These are phyloP conservation scores for Bovichtus variegatus DNA, from an alignment of 2,797 vertebrate species.

Conservation along the genomic window DNA sequence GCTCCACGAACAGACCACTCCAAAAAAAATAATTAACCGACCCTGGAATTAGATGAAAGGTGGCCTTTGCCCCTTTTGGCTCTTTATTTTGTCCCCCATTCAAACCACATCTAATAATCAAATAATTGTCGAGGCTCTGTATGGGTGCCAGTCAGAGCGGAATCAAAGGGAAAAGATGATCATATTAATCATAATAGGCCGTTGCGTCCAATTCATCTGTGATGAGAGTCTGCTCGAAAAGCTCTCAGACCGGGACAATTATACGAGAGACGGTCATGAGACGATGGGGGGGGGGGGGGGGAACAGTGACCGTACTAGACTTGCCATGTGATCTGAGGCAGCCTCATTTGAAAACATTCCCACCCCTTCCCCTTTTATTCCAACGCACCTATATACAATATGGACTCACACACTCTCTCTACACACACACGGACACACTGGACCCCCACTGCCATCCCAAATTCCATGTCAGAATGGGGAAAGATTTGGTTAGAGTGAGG, in stretches of 20 bases:
- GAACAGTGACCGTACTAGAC: constrained; percentile 56
- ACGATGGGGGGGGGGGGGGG: constrained; percentile 32
- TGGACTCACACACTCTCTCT: constrained; percentile 19
- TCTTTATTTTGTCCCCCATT: constrained; percentile 58
- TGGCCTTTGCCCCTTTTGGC: constrained; percentile 54
- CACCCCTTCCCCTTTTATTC: constrained; percentile 22
- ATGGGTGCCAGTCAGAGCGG: constrained; percentile 37
- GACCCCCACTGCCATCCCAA: constrained; percentile 35
- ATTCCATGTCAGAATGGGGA: constrained; percentile 30
- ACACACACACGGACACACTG: constrained; percentile 21
- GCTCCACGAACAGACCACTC: constrained; percentile 60
- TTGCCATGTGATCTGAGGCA: constrained; percentile 70
- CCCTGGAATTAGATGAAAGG: constrained; percentile 74
- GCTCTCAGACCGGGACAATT: constrained; percentile 59
- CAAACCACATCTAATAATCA: constrained; percentile 64
- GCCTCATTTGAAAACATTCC: constrained; percentile 57
- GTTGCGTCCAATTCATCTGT: constrained; percentile 49
- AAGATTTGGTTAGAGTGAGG: constrained; percentile 20
- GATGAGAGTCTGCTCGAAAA: constrained; percentile 51
- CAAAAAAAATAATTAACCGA: constrained; percentile 64
- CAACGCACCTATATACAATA: constrained; percentile 44
- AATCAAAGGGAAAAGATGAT: constrained; percentile 69
- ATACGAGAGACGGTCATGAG: constrained; percentile 59
- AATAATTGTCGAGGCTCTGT: constrained; percentile 50
- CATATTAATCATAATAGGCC: constrained; percentile 62